Percentiles rank a stretch among this genome's conserved stretches.
These are phyloP conservation scores for Ivindomyrus marchei DNA, from an alignment of 2,113 vertebrate genomes.

Conservation along the genomic window DNA sequence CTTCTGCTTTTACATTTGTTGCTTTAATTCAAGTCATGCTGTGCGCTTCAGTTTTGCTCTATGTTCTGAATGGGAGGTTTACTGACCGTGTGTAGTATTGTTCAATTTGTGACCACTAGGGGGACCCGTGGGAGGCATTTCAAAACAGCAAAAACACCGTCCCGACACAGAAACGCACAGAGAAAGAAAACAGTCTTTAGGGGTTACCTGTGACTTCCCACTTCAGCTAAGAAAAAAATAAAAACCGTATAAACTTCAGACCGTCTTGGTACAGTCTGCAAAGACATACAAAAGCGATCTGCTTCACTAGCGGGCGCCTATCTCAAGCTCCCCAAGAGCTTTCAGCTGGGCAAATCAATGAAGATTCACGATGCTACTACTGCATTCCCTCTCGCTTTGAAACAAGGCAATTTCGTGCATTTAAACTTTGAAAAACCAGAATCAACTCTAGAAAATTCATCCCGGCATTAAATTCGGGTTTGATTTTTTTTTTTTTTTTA, in stretches of 20 bases:
- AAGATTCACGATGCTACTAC: slow-evolving; percentile 56
- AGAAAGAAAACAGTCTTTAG: slow-evolving; percentile 53
- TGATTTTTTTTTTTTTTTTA: slow-evolving; percentile 36
- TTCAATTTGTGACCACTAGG: slow-evolving; percentile 61
- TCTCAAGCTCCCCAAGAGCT: slow-evolving; percentile 49
- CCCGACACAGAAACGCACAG: slow-evolving; percentile 57
- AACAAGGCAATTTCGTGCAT: slow-evolving; percentile 45
- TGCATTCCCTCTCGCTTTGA: slow-evolving; percentile 40
- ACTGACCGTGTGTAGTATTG: not conserved
- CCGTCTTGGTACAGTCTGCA: slow-evolving; percentile 30
- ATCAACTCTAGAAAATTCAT: slow-evolving; percentile 47
- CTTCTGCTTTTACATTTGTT: not conserved
- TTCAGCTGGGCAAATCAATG: slow-evolving; percentile 55
- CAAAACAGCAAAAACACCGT: slow-evolving; percentile 36
- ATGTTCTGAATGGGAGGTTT: not conserved
- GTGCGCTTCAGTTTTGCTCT: not conserved
- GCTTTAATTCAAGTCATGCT: not conserved
- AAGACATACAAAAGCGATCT: slow-evolving; percentile 58
- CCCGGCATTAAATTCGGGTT: slow-evolving; percentile 49
- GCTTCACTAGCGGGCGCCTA: slow-evolving; percentile 54
- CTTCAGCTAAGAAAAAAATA: slow-evolving; percentile 38
- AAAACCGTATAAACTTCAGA: slow-evolving; percentile 41
- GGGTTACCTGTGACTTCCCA: slow-evolving; percentile 60
- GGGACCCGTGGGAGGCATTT: slow-evolving; percentile 72
- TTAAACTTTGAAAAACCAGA: slow-evolving; percentile 55